These are phyloP conservation scores for Aplodontia rufa DNA, from an alignment of 2,113 vertebrate genomes.

Conservation along the genomic window DNA sequence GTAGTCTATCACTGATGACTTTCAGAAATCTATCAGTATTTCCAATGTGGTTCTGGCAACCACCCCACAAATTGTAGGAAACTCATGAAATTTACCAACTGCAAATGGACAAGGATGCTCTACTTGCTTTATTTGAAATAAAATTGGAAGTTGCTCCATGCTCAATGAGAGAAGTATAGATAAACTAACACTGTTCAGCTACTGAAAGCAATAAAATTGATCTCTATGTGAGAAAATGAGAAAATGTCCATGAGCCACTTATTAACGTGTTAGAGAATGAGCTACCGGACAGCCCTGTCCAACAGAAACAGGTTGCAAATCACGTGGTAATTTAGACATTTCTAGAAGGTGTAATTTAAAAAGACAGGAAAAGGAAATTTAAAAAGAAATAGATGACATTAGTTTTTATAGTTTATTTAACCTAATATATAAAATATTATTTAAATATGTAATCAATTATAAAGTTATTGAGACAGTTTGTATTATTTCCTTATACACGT, in stretches of 20 bases:
- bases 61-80: neutral
- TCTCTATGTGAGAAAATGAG: neutral
- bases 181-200: neutral
- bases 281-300: neutral
- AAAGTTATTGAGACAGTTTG: neutral
- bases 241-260: neutral
- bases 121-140: conserved; percentile 12
- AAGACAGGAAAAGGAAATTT: neutral
- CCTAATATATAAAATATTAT: neutral
- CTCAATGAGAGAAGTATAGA: neutral
- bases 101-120: neutral
- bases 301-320: neutral
- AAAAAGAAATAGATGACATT: neutral
- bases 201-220: neutral
- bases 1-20: neutral
- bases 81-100: neutral
- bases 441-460: neutral
- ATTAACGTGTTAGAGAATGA: neutral
- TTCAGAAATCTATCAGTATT: neutral
- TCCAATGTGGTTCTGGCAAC: conserved; percentile 12
- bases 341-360: conserved; percentile 20
- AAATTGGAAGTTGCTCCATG: neutral
- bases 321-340: neutral
- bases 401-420: neutral
- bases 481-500: neutral